Base-by-base conservation (phyloP, 2,113 vertebrate species). In the Aegypius monachus region DNA sequence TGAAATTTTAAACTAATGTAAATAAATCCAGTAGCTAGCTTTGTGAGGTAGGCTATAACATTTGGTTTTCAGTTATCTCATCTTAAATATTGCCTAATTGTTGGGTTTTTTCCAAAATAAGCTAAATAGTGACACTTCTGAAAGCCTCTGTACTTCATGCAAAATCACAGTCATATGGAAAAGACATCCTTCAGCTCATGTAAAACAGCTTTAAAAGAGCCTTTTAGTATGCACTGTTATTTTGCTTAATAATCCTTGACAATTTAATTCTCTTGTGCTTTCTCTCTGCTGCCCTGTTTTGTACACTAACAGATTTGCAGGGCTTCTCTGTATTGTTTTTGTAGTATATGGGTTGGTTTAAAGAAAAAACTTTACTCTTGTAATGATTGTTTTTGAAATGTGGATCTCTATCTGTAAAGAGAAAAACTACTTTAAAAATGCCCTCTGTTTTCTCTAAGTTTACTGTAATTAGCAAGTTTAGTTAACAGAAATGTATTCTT, bases 321-420 rank as follows among this genome's bases (percentile, higher is more conserved):
- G 61, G 36, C 61, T 50, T 61, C 43, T 72, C 52, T 72, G 43
- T 94, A 40, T 65, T 94, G 77, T 90, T 97, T 96, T 96, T 96
- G 75, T 95, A 73, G 11, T 82, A 74, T 32, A 93, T 62, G 32
- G 65, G 58, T 66, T 94, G 59, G 70, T 96, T 95, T 96, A 75
- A 71, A 86, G 89, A 93, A 94, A 95, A 93, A 72, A 2, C 13
- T 88, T 95, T 87, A 81, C 42, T 96, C 93, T 88, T 93, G 89
- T 95, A 91, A 84, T 72, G 18, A 47, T 74, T 25, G 4, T 94
- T 65, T 58, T 91, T 81, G 75, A 52, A 88, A 68, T 21, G 40
- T 89, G 53, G 59, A 31, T 34, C 81, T 86, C 67, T 93, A 22
- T 52, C 63, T 83, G 32, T 86, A 61, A 81, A 34, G 48, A 84